Evolutionary conservation across 1,140 invertebrate species (phyloP).

Genomic region (Drosophila tsacasi): DNA sequence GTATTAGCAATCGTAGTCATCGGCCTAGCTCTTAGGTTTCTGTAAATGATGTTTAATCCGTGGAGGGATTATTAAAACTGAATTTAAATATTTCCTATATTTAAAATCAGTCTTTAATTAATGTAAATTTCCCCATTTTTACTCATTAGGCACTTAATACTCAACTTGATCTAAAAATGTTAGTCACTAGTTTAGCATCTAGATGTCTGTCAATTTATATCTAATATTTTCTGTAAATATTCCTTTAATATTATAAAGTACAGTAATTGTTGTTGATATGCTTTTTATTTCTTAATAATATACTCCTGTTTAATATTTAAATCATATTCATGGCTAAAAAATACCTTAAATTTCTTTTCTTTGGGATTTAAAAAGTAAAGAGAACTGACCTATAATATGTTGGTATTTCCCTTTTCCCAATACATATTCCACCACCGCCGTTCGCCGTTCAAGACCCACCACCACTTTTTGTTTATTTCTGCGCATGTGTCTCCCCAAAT

Average conservation of each 20-base stretch:
- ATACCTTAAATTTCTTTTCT: background rate
- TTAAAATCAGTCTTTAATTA: background rate
- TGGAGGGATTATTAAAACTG: background rate
- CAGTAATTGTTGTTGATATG: background rate
- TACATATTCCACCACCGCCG: conserved; percentile 22
- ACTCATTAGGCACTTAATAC: conserved; percentile 4
- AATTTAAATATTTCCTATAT: background rate
- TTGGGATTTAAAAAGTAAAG: background rate
- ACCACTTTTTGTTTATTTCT: conserved; percentile 29
- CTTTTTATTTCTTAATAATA: background rate
- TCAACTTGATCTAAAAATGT: conserved; percentile 4
- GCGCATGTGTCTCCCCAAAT: conserved; percentile 39
- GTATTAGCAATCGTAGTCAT: conserved; percentile 59
- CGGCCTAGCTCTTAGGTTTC: conserved; percentile 38
- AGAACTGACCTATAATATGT: conserved; percentile 24
- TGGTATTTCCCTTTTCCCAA: background rate
- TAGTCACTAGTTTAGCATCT: conserved; percentile 36
- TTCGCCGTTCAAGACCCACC: conserved; percentile 7
- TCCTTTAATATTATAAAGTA: background rate
- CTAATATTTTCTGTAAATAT: conserved; percentile 22
- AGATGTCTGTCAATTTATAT: conserved; percentile 17
- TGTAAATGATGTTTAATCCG: conserved; percentile 22
- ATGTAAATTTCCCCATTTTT: background rate
- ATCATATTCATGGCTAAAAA: background rate
- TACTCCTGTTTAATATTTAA: background rate